Base-by-base conservation (phyloP, 2,113 vertebrate genomes). In the Notechis scutatus region DNA sequence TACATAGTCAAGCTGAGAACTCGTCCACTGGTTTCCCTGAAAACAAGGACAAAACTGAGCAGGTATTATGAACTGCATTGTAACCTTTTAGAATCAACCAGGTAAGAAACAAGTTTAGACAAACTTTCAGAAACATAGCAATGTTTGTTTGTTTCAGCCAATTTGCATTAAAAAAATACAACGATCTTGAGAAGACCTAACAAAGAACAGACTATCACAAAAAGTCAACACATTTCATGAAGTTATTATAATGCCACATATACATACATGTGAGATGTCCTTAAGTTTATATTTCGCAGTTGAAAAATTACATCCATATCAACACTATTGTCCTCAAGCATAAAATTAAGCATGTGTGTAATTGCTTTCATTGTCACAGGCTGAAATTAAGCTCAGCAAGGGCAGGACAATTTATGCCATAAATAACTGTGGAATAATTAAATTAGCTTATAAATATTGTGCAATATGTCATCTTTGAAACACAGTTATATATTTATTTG, bases 361-460 rank as follows among this genome's bases (percentile, higher is more conserved):
- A 94, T 89, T 42, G 88, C 91, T 90, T 94, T 89, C 57, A 54
- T 56, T 69, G 45, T 34, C 57, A 92, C 88, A 69, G 91, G 50
- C 74, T 95, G 92, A 96, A 95, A 57, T 39, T 54, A 89, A 93
- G 64, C 26, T 91, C 54, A 0, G 0, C 89, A 61, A 95, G 91
- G 95, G 88, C 95, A 93, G 89, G 91, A 94, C 93, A 95, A 52
- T 92, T 92, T 96, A 91, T 90, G 93, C 23, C 0, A 94, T 81
- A 69, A 95, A 95, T 90, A 87, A 93, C 87, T 91, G 93, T 5
- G 93, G 92, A 93, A 94, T 90, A 94, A 96, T 94, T 94, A 96
- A 96, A 95, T 95, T 90, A 90, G 94, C 95, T 93, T 91, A 93
- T 94, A 97, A 97, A 95, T 96, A 97, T 94, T 96, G 95, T 96